Conservation (phyloP, 2,888 invertebrate species). For the Stenichneumon culpator region DNA sequence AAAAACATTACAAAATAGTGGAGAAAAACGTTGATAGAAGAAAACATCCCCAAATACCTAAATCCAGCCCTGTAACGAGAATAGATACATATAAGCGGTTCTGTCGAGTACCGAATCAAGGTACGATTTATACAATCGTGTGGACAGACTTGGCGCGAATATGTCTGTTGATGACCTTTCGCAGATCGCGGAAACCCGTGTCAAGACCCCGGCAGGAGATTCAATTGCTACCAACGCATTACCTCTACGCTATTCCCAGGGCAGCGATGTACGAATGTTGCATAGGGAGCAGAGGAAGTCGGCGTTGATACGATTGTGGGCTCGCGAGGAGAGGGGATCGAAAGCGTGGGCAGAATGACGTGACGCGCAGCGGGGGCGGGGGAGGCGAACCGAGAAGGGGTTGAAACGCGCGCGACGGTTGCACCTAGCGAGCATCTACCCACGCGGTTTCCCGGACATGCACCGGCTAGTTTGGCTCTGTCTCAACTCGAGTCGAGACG, state of each 20-base stretch:
- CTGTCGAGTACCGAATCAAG: too few relatives aligned
- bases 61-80: background rate
- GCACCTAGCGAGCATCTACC: slow-evolving; percentile 77
- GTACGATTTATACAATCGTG: slow-evolving; percentile 28
- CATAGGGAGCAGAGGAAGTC: background rate
- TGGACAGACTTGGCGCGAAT: background rate
- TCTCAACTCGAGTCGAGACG: slow-evolving; percentile 74
- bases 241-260: slow-evolving; percentile 6
- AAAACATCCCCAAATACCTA: background rate
- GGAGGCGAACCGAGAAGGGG: slow-evolving; percentile 39
- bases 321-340: slow-evolving; percentile 39
- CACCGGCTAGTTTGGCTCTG: slow-evolving; percentile 76
- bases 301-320: slow-evolving; percentile 30
- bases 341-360: slow-evolving; percentile 64
- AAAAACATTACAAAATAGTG: background rate
- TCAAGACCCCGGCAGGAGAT: slow-evolving; percentile 57
- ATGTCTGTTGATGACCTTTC: slow-evolving; percentile 56
- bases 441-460: slow-evolving; percentile 78
- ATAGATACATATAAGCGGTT: too few relatives aligned
- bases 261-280: slow-evolving; percentile 38
- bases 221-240: slow-evolving; percentile 35
- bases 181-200: slow-evolving; percentile 56
- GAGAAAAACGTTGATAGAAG: background rate
- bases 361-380: slow-evolving; percentile 32
- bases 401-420: slow-evolving; percentile 60